Conservation (phyloP, 2,113 vertebrate genomes). For the Platanista minor region DNA sequence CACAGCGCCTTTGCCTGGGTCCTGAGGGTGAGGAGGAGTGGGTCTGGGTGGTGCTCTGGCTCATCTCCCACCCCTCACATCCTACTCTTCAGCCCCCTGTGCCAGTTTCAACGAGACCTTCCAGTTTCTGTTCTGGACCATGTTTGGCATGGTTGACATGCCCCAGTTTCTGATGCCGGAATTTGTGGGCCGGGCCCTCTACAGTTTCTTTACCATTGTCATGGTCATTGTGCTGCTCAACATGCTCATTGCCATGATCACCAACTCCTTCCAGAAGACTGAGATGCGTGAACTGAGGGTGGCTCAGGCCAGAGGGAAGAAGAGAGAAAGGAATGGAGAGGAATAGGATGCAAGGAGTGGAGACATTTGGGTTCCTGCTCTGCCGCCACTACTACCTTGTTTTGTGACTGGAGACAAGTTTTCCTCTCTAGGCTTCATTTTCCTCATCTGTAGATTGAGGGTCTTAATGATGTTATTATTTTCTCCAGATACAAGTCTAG, state of each 20-base stretch:
- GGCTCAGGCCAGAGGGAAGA: background rate
- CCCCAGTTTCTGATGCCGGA: constrained; percentile 85
- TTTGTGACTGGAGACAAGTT: background rate
- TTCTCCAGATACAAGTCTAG: background rate
- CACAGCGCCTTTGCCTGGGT: fast-evolving
- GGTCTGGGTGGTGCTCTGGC: background rate
- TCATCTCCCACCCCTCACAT: background rate
- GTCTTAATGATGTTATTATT: background rate
- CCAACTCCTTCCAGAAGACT: constrained; percentile 94
- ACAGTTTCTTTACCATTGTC: constrained; percentile 90
- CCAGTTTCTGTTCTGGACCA: constrained; percentile 94
- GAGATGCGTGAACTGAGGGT: constrained; percentile 79
- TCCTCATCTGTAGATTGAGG: background rate
- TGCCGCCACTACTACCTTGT: background rate
- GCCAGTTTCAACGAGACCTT: constrained; percentile 91
- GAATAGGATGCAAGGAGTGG: too few species aligned
- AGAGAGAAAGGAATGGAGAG: background rate
- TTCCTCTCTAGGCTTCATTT: background rate
- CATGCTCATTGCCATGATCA: constrained; percentile 96
- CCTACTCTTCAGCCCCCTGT: background rate
- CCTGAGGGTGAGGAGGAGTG: background rate
- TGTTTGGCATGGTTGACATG: constrained; percentile 93
- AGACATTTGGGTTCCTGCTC: background rate
- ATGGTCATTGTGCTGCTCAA: constrained; percentile 93
- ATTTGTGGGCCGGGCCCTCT: constrained; percentile 87